These are phyloP conservation scores for Neoarius graeffei DNA, from an alignment of 2,113 vertebrate species.

Conservation along the genomic window DNA sequence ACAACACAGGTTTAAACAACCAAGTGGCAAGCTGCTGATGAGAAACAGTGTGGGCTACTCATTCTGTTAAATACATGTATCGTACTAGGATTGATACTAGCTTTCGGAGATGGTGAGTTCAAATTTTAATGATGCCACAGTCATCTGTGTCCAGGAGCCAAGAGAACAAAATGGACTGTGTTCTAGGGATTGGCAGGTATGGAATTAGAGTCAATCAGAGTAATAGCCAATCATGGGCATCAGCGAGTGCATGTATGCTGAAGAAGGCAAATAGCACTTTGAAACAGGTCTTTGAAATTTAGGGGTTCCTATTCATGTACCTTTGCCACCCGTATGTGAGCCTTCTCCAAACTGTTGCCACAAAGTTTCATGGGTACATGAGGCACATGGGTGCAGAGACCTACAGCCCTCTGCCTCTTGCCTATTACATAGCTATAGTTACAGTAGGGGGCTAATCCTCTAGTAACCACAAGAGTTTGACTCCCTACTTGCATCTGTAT, in stretches of 20 bases:
- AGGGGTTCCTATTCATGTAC: too few relatives aligned
- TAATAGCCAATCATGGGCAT: neutral
- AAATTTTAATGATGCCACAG: neutral
- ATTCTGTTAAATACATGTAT: neutral
- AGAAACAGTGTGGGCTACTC: neutral
- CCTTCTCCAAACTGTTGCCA: too few relatives aligned
- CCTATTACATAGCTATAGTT: too few relatives aligned
- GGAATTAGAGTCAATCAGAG: neutral
- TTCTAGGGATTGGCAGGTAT: neutral
- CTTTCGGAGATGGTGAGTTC: neutral
- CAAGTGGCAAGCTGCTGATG: neutral
- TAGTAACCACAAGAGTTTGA: too few relatives aligned
- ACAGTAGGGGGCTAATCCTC: too few relatives aligned
- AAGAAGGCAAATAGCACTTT: neutral
- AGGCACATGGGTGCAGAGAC: too few relatives aligned
- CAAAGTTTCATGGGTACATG: too few relatives aligned
- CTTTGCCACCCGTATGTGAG: too few relatives aligned
- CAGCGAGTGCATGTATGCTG: neutral
- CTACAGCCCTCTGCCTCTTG: too few relatives aligned
- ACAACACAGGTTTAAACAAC: neutral
- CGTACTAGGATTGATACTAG: neutral
- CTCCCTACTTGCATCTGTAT: too few relatives aligned
- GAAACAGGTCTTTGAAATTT: too few relatives aligned
- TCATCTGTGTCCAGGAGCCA: neutral
- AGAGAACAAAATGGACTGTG: neutral